Conservation (phyloP, 1,140 invertebrate genomes). For the Pteromalus puparum region DNA sequence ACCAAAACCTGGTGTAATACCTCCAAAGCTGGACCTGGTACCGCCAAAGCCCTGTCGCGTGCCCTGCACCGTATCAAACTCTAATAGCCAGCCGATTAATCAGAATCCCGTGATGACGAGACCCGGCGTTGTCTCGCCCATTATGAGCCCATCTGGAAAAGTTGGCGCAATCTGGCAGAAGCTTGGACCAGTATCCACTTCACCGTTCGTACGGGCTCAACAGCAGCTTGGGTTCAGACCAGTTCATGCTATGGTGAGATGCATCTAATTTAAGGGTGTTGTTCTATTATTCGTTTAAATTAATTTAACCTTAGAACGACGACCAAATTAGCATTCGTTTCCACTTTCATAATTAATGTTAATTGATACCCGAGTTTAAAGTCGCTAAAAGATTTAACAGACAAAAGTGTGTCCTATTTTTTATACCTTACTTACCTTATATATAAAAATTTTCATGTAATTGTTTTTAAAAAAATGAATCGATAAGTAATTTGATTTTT, state of each 20-base stretch:
- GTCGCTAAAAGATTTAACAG: neutral
- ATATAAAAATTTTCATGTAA: neutral
- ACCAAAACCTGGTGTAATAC: conserved; percentile 68
- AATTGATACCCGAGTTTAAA: too few species aligned
- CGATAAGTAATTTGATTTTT: neutral
- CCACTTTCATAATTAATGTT: too few species aligned
- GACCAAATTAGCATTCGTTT: too few species aligned
- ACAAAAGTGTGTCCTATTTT: neutral
- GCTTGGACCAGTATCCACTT: conserved; percentile 72
- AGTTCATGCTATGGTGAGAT: conserved; percentile 19
- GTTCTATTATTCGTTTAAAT: neutral
- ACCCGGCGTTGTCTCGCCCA: conserved; percentile 65
- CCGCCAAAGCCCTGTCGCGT: conserved; percentile 73
- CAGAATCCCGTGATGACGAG: conserved; percentile 66
- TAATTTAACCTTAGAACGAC: neutral
- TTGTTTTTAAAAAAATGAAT: neutral
- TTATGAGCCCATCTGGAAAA: conserved; percentile 62
- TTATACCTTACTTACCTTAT: neutral
- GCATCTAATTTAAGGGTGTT: neutral
- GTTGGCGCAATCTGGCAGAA: conserved; percentile 70
- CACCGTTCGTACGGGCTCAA: conserved; percentile 72
- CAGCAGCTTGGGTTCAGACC: conserved; percentile 66
- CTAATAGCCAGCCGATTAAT: conserved; percentile 65
- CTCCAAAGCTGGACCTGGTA: conserved; percentile 71
- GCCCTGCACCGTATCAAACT: conserved; percentile 66